Conservation (phyloP, 2,797 vertebrate genomes). For the Poecilia gillii region DNA sequence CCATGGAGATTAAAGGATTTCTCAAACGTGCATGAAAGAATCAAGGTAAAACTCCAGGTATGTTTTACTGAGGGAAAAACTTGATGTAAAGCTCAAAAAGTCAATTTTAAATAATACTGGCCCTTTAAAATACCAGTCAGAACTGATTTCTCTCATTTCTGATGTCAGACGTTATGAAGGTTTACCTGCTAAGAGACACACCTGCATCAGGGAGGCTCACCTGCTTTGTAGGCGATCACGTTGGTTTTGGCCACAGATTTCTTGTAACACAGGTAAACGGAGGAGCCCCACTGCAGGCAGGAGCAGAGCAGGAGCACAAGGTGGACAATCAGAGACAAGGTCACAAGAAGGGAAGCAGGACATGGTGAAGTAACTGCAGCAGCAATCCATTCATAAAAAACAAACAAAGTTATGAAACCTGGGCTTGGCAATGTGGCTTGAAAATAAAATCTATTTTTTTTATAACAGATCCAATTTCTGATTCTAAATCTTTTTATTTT, state of each 20-base stretch:
- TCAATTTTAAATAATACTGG: too few relatives aligned
- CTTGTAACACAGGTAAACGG: constrained; percentile 96
- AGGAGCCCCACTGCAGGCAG: constrained; percentile 90
- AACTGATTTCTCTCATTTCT: constrained; percentile 1
- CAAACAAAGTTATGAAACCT: background rate
- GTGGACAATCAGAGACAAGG: background rate
- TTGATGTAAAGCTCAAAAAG: too few relatives aligned
- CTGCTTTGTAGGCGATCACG: constrained; percentile 96
- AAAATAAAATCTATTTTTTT: background rate
- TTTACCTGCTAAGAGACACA: constrained; percentile 12
- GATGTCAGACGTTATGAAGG: background rate
- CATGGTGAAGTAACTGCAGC: background rate
- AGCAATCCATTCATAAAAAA: background rate
- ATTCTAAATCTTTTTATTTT: background rate
- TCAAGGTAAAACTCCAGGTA: too few relatives aligned
- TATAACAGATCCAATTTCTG: background rate
- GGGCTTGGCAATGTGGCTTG: background rate
- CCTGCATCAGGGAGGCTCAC: constrained; percentile 55
- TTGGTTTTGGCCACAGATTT: constrained; percentile 98
- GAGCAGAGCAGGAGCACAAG: constrained; percentile 5
- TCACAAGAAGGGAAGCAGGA: background rate
- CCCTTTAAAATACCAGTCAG: constrained; percentile 2
- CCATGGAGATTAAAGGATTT: too few relatives aligned
- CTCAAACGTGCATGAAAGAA: too few relatives aligned
- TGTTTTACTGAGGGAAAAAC: too few relatives aligned